A percentile compares a stretch with the other conserved stretches of the same genome.
Conservation (phyloP, 1,140 invertebrate genomes). For the Sycophila sp. region DNA sequence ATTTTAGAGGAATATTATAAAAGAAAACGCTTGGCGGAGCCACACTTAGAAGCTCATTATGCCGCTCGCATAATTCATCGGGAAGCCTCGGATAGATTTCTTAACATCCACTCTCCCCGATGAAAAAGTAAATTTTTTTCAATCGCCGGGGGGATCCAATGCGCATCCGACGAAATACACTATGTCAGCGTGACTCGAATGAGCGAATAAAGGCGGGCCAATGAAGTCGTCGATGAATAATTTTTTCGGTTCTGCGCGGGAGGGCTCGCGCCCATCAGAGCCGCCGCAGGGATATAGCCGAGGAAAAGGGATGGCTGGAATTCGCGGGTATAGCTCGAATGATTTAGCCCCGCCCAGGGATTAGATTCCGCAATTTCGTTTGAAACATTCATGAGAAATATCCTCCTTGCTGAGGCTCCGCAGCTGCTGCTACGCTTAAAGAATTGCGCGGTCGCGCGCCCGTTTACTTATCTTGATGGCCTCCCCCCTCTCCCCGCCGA, state of each 20-base stretch:
- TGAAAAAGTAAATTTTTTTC: too few species aligned
- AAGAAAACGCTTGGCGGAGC: too few species aligned
- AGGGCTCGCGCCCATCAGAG: too few species aligned
- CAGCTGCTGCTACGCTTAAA: conserved; percentile 56
- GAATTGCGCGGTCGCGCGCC: conserved; percentile 55
- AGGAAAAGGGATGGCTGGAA: conserved; percentile 40
- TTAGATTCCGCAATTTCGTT: conserved; percentile 64
- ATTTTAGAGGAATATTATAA: too few species aligned
- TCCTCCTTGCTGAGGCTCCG: conserved; percentile 43
- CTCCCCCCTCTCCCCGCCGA: conserved; percentile 38
- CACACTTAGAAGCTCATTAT: too few species aligned
- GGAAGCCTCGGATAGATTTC: too few species aligned
- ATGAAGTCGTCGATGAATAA: conserved; percentile 8
- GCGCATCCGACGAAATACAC: too few species aligned
- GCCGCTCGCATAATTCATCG: too few species aligned
- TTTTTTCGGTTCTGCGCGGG: neutral
- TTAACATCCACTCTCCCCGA: too few species aligned
- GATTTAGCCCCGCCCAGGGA: conserved; percentile 59
- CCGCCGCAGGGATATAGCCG: too few species aligned
- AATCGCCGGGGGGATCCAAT: too few species aligned
- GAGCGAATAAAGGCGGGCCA: neutral
- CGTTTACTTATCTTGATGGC: conserved; percentile 57
- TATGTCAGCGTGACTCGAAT: too few species aligned
- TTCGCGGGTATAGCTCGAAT: conserved; percentile 49
- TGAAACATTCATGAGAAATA: conserved; percentile 64